These are phyloP conservation scores for Ochotona curzoniae DNA, from an alignment of 2,113 vertebrate species.

Conservation along the genomic window DNA sequence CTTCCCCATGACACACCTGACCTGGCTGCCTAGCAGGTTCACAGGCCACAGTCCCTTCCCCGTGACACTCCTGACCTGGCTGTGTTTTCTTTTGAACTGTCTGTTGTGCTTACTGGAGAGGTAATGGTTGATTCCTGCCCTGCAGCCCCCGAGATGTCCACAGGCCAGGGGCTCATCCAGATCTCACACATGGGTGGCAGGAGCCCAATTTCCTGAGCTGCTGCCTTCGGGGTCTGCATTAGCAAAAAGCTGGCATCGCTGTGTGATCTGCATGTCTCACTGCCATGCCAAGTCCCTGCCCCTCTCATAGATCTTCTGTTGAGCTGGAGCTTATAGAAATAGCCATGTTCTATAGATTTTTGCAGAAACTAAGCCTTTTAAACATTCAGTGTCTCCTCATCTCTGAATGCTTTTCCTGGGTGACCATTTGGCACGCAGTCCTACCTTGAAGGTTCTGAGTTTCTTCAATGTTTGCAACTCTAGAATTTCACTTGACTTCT, in stretches of 20 bases:
- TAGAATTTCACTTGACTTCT: background rate
- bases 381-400: background rate
- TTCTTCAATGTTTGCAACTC: conserved; percentile 9
- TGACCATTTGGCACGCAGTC: background rate
- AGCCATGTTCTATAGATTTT: background rate
- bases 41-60: background rate
- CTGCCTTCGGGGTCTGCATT: no score
- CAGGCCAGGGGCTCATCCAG: no score
- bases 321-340: conserved; percentile 19
- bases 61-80: background rate
- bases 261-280: no score
- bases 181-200: no score
- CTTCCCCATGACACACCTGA: no score
- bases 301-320: background rate
- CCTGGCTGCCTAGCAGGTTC: background rate
- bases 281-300: no score
- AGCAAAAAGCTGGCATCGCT: no score
- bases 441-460: background rate
- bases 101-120: no score
- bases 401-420: background rate
- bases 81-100: background rate
- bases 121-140: no score
- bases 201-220: no score
- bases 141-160: no score
- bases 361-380: background rate